Base-by-base conservation (phyloP, 2,797 vertebrate species). In the Sebastes cheni region DNA sequence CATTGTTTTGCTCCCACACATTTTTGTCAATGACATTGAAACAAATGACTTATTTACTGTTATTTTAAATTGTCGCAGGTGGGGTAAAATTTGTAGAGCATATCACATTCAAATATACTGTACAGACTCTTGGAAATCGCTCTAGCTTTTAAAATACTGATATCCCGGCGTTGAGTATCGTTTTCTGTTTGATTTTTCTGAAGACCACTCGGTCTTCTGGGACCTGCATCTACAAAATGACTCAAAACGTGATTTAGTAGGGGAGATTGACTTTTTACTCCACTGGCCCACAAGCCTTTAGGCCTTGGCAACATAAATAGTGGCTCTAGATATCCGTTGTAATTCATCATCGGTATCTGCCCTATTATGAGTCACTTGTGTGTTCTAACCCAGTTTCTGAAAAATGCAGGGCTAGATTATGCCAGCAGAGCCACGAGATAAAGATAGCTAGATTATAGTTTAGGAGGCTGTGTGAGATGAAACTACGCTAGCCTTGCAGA, bases 381-480 rank as follows among this genome's bases (percentile, higher is more conserved):
- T 68, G 50, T 58, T 75, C 71, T 72, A 83, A 83, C 78, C 81
- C 67, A 84, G 75, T 84, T 86, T 80, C 64, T 50, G 39, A 34
- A 86, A 83, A 89, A 84, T 65, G 67, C 71, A 72, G 50, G 32
- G 20, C 78, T 66, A 62, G 68, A 73, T 88, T 75, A 74, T 77
- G 29, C 30, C 58, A 60, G 27, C 59, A 72, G 61, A 68, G 54
- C 75, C 68, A 58, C 34, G 59, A 78, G 79, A 85, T 84, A 56
- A 78, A 77, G 79, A 68, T 58, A 66, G 75, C 86, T 80, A 77
- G 79, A 67, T 90, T 62, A 77, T 46, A 73, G 69, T 81, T 52
- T 6, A 46, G 46, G 61, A 50, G 62, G 36, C 39, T 27, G 16
- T 42, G 39, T 52, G 60, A 52, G 66, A 54, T 39, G 39, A 46